phyloP scores from a whole-genome alignment of 1,140 invertebrate species.

The Hylyphantes graminicola region DNA sequence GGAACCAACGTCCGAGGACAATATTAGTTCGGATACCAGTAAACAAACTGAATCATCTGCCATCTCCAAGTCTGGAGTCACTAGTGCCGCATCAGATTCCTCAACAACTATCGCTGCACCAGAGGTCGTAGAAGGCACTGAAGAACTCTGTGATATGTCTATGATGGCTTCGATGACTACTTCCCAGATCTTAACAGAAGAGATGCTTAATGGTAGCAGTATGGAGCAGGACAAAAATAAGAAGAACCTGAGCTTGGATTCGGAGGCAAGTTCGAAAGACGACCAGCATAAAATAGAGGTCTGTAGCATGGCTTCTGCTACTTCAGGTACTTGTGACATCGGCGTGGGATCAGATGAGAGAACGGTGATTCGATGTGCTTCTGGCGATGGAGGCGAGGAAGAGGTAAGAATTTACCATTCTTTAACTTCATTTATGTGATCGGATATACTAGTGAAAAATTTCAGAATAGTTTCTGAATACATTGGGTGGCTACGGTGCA shows the following conservation, averaged over 20 bases:
- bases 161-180: conserved; percentile 46
- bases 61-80: background rate
- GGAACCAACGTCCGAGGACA: background rate
- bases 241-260: background rate
- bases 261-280: background rate
- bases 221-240: background rate
- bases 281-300: background rate
- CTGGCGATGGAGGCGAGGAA: conserved; percentile 49
- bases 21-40: no score
- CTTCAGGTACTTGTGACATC: conserved; percentile 38
- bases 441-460: no score
- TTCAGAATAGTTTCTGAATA: no score
- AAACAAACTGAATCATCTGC: background rate
- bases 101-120: background rate
- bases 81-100: background rate
- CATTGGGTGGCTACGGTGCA: no score
- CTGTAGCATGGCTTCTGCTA: conserved; percentile 36
- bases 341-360: conserved; percentile 37
- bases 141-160: conserved; percentile 28
- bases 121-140: background rate
- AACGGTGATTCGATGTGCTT: conserved; percentile 31
- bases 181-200: conserved; percentile 43
- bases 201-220: background rate
- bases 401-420: conserved; percentile 20
- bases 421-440: no score